phyloP scores from a whole-genome alignment of 2,113 vertebrate species.

The Melanotaenia duboulayi region DNA sequence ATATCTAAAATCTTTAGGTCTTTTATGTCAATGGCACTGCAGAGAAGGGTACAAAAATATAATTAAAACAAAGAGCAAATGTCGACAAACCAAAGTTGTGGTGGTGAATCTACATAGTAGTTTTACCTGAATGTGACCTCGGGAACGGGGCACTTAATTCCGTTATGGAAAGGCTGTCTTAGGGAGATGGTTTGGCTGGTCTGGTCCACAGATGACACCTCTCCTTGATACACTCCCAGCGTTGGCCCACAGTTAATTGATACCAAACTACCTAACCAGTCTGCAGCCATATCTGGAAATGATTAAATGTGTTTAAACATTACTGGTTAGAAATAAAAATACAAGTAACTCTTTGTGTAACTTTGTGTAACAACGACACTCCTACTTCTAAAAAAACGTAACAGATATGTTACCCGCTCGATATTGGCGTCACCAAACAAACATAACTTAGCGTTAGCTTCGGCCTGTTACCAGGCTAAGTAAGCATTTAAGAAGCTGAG shows the following conservation, averaged over 20 bases:
- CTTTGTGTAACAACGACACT: background rate
- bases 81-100: background rate
- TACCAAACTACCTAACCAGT: slow-evolving; percentile 96
- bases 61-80: background rate
- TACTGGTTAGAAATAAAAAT: rapidly evolving
- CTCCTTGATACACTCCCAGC: slow-evolving; percentile 95
- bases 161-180: slow-evolving; percentile 95
- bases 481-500: background rate
- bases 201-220: slow-evolving; percentile 95
- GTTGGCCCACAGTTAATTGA: slow-evolving; percentile 96
- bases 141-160: slow-evolving; percentile 94
- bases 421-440: slow-evolving; percentile 13
- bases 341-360: background rate
- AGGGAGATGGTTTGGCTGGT: slow-evolving; percentile 96
- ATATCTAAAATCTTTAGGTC: slow-evolving; percentile 95
- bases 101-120: background rate
- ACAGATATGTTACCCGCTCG: background rate
- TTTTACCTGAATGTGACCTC: slow-evolving; percentile 97
- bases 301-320: background rate
- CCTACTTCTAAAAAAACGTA: background rate
- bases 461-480: slow-evolving; percentile 34
- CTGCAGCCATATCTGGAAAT: slow-evolving; percentile 87
- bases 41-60: background rate
- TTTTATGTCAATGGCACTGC: slow-evolving; percentile 95
- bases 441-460: slow-evolving; percentile 24